phyloP scores from a whole-genome alignment of 64 coral and sea anemone species.

The Montipora efflorescens region DNA sequence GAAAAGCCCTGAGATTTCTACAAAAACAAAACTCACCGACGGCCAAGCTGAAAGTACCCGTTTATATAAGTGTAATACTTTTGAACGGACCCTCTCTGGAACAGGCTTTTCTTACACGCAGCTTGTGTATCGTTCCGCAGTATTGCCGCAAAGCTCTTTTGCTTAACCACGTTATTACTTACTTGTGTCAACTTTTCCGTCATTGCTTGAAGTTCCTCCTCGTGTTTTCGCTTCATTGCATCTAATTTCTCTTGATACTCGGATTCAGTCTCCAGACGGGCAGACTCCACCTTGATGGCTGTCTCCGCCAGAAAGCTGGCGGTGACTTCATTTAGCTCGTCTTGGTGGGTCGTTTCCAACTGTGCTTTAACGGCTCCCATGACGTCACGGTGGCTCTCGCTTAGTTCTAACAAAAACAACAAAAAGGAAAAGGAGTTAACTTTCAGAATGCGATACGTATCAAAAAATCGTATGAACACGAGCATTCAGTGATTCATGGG shows the following conservation, averaged over 20 bases:
- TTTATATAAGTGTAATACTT: too few species aligned
- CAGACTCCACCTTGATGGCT: slow-evolving; percentile 81
- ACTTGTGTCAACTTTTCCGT: slow-evolving; percentile 66
- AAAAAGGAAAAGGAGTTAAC: background rate
- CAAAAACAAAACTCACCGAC: too few species aligned
- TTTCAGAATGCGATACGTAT: too few species aligned
- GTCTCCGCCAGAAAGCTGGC: slow-evolving; percentile 82
- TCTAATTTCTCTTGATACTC: slow-evolving; percentile 76
- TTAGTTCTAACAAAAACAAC: slow-evolving; percentile 51
- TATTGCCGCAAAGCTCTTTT: too few species aligned
- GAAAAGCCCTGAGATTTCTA: too few species aligned
- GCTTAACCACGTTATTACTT: background rate
- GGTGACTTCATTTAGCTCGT: slow-evolving; percentile 79
- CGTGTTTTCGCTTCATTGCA: slow-evolving; percentile 40
- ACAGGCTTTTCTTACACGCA: too few species aligned
- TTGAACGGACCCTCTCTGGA: too few species aligned
- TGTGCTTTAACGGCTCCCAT: slow-evolving; percentile 71
- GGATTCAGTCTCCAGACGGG: slow-evolving; percentile 82
- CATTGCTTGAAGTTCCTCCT: slow-evolving; percentile 37
- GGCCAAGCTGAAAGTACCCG: too few species aligned
- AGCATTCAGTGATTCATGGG: too few species aligned
- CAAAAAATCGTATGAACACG: too few species aligned
- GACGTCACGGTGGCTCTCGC: slow-evolving; percentile 71
- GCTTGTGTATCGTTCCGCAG: too few species aligned
- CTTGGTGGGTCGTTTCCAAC: slow-evolving; percentile 81